Evolutionary conservation across 1,140 invertebrate genomes (phyloP).

Genomic region (Drosophila pachea): DNA sequence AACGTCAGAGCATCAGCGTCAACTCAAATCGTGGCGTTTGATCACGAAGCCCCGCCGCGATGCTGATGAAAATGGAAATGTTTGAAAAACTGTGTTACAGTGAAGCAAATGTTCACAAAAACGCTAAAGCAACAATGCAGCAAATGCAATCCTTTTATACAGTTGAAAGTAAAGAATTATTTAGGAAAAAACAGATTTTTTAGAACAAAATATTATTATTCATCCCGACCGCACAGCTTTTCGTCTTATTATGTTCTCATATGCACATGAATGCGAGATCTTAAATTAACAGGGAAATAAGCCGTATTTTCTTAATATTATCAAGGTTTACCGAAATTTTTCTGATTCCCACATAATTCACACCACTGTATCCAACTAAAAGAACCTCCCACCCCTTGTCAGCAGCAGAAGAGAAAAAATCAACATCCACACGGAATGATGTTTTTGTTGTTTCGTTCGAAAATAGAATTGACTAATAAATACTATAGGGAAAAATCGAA

Average conservation of each 20-base stretch:
- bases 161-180: too few relatives aligned
- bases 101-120: conserved; percentile 19
- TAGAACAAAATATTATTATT: too few relatives aligned
- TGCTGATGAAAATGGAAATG: conserved; percentile 65
- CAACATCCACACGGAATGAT: conserved; percentile 40
- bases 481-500: conserved; percentile 72
- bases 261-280: too few relatives aligned
- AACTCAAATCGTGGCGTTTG: conserved; percentile 63
- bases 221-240: too few relatives aligned
- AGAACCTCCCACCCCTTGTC: conserved; percentile 16
- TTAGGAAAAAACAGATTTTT: too few relatives aligned
- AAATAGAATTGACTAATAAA: conserved; percentile 79
- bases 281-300: too few relatives aligned
- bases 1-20: conserved; percentile 52
- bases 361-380: conserved; percentile 49
- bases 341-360: conserved; percentile 7
- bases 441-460: conserved; percentile 64
- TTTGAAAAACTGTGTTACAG: conserved; percentile 48
- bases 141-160: background rate
- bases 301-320: background rate
- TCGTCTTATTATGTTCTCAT: too few relatives aligned
- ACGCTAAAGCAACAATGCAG: conserved; percentile 8
- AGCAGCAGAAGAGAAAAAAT: conserved; percentile 29
- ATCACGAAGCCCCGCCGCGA: conserved; percentile 63
- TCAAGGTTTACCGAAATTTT: conserved; percentile 18